Evolutionary conservation across 2,113 vertebrate species (phyloP), one percentile per base, ranked within the genome.

Genomic region (Pomatostomus ruficeps): DNA sequence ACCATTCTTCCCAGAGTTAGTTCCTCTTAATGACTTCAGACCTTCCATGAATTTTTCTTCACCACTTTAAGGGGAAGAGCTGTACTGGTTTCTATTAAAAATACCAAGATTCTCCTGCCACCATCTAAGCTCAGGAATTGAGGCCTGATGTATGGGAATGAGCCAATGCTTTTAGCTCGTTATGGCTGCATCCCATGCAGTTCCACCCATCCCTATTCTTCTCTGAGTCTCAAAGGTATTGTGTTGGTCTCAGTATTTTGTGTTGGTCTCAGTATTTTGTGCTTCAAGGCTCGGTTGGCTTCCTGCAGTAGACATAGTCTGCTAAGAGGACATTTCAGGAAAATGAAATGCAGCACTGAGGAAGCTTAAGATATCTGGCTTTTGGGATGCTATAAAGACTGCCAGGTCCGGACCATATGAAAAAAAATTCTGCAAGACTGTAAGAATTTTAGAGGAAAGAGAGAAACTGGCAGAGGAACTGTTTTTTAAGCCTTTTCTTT

Each of bases 341-440:
- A 73, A 70, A 33, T 46, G 26, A 46, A 92, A 86, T 54, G 11
- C 59, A 84, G 10, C 42, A 45, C 24, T 70, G 49, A 29, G 61
- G 40, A 87, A 71, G 13, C 11, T 74, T 63, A 59, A 77, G 31
- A 8, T 58, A 62, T 18, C 43, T 77, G 46, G 7, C 2, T 81
- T 81, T 91, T 62, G 51, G 12, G 51, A 38, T 49, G 19, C 7
- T 20, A 15, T 81, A 61, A 23, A 77, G 42, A 42, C 55, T 86
- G 12, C 6, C 1, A 1, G 46, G n/a, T 36, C 33, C 11, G n/a
- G 22, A 74, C 3, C 14, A 46, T 35, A 29, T 2, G 11, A 68
- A 33, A 73, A 83, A 14, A 9, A 7, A 17, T 63, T 70, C 52
- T 65, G 3, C 36, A 61, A 83, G 24, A 16, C 26, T 79, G 21